These are phyloP conservation scores for Campoletis raptor DNA, from an alignment of 2,888 invertebrate genomes.

Conservation along the genomic window DNA sequence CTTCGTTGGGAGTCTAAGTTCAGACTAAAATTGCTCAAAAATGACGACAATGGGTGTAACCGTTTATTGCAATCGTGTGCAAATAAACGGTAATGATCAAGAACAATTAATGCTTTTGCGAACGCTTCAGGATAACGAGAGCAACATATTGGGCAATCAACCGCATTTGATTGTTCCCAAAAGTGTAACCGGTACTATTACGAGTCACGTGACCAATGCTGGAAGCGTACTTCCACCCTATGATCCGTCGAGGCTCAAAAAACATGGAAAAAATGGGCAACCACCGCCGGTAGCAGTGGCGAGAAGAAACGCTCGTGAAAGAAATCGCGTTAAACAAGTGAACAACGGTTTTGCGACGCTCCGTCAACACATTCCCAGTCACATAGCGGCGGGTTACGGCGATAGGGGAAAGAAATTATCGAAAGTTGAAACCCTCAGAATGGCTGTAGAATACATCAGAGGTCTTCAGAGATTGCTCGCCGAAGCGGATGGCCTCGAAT, in stretches of 20 bases:
- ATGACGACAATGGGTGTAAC: conserved; percentile 84
- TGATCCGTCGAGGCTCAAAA: conserved; percentile 85
- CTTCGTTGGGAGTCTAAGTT: not conserved
- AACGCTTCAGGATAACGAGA: conserved; percentile 83
- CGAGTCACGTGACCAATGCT: conserved; percentile 63
- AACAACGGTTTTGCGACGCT: conserved; percentile 96
- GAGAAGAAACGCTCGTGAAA: conserved; percentile 95
- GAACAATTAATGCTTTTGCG: conserved; percentile 82
- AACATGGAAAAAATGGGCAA: conserved; percentile 85
- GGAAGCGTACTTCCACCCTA: conserved; percentile 84
- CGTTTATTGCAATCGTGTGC: conserved; percentile 81
- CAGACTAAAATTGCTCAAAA: conserved; percentile 37
- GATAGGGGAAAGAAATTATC: conserved; percentile 91
- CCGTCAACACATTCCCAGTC: conserved; percentile 94
- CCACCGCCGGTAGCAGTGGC: conserved; percentile 94
- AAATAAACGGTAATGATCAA: conserved; percentile 79
- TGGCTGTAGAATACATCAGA: conserved; percentile 96
- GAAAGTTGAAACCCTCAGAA: conserved; percentile 95
- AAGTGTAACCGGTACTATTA: conserved; percentile 55
- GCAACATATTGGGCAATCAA: conserved; percentile 81
- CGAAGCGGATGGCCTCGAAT: conserved; percentile 87
- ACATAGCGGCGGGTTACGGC: conserved; percentile 90
- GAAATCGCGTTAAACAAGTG: conserved; percentile 96
- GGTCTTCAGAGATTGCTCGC: conserved; percentile 92
- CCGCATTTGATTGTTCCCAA: conserved; percentile 76